Evolutionary conservation across 2,113 vertebrate species (phyloP).

Genomic region (Cercocebus atys): DNA sequence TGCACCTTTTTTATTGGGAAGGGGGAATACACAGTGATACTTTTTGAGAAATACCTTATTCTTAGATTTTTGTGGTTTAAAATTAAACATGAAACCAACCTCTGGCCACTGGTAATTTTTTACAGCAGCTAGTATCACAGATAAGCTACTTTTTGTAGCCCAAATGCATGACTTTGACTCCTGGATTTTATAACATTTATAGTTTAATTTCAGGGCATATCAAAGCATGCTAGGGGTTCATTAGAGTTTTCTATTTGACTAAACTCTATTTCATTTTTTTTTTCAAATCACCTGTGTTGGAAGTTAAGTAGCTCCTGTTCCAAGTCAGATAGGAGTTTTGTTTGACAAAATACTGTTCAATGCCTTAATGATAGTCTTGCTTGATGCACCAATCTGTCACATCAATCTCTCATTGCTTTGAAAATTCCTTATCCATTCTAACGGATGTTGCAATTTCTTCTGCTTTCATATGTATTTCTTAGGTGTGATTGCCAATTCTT

Average conservation of each 20-base stretch:
- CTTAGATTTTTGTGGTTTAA: not conserved
- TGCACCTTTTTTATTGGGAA: not conserved
- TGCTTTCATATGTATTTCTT: not conserved
- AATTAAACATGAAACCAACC: not conserved
- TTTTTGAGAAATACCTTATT: not conserved
- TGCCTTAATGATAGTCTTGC: not conserved
- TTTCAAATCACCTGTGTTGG: not conserved
- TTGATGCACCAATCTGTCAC: not conserved
- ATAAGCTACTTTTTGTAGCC: not conserved
- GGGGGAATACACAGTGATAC: not conserved
- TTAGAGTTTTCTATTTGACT: not conserved
- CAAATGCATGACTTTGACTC: not conserved
- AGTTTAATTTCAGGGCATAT: not conserved
- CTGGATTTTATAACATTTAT: not conserved
- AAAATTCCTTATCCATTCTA: not conserved
- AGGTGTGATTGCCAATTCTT: not conserved
- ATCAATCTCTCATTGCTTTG: not conserved
- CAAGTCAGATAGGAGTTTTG: not conserved
- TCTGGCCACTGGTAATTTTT: not conserved
- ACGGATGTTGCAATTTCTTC: not conserved
- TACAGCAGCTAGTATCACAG: not conserved
- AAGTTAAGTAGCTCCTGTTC: not conserved
- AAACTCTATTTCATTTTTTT: not conserved
- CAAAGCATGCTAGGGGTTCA: not conserved
- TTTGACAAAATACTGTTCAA: not conserved